These are phyloP conservation scores for Lithophane socia DNA, from an alignment of 2,888 invertebrate genomes.

Conservation along the genomic window DNA sequence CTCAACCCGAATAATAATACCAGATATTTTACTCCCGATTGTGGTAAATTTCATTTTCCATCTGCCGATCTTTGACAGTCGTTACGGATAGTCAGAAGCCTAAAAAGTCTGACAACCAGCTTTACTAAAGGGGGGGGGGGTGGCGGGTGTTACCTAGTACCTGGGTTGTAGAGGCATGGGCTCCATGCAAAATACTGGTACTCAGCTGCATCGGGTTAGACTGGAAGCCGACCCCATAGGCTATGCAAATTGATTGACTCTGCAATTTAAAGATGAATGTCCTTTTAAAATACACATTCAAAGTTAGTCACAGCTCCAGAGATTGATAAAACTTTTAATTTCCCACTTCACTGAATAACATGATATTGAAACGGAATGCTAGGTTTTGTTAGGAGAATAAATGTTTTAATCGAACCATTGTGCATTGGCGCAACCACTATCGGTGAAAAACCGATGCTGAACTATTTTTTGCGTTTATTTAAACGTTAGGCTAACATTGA, in stretches of 20 bases:
- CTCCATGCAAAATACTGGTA: no score
- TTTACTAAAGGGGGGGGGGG: not conserved
- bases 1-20: no score
- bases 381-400: not conserved
- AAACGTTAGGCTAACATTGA: not conserved
- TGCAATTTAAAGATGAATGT: not conserved
- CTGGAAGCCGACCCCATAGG: not conserved
- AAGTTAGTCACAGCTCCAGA: not conserved
- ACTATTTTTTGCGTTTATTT: not conserved
- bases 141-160: no score
- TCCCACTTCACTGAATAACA: not conserved
- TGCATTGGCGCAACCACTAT: not conserved
- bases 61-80: no score
- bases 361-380: no score
- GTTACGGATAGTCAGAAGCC: not conserved
- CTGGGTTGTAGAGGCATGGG: not conserved
- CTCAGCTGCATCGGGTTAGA: not conserved
- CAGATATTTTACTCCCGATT: no score
- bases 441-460: no score
- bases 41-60: no score
- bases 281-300: not conserved
- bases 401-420: not conserved
- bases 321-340: no score
- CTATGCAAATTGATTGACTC: not conserved
- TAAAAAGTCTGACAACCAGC: not conserved